Evolutionary conservation across 2,113 vertebrate genomes (phyloP).

Genomic region (Sisor rabdophorus): DNA sequence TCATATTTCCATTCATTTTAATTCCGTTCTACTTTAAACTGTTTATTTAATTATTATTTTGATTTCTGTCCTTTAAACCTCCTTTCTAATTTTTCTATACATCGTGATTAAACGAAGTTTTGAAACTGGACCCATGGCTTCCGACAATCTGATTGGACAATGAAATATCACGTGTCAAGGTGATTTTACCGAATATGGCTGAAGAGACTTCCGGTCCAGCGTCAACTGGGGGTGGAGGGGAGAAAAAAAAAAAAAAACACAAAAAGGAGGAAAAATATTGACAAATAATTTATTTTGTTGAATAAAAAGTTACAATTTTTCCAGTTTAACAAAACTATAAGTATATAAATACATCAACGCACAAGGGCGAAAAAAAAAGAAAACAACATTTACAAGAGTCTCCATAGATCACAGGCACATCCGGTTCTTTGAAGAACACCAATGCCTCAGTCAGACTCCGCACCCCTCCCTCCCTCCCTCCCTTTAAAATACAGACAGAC

Average conservation of each 20-base stretch:
- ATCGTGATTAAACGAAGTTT: slow-evolving; percentile 18
- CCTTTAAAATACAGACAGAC: slow-evolving; percentile 8
- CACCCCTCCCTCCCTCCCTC: neutral
- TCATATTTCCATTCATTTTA: slow-evolving; percentile 69
- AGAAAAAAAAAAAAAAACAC: too few species aligned
- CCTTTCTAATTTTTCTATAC: too few species aligned
- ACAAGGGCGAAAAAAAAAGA: neutral
- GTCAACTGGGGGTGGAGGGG: too few species aligned
- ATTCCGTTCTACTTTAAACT: neutral
- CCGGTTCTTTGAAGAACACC: slow-evolving; percentile 25
- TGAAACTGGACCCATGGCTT: slow-evolving; percentile 40
- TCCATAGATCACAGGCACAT: slow-evolving; percentile 18
- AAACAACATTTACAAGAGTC: neutral
- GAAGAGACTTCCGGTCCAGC: neutral
- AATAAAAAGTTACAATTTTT: slow-evolving; percentile 37
- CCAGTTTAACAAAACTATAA: slow-evolving; percentile 17
- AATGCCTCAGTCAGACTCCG: slow-evolving; percentile 22
- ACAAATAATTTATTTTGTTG: slow-evolving; percentile 50
- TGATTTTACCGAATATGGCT: slow-evolving; percentile 29
- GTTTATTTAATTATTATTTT: too few species aligned
- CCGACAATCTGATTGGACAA: slow-evolving; percentile 46
- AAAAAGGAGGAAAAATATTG: neutral
- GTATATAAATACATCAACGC: slow-evolving; percentile 19
- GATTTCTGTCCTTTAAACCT: too few species aligned
- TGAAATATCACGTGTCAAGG: slow-evolving; percentile 30